phyloP scores from a whole-genome alignment of 2,113 vertebrate species.

The Pygoscelis adeliae region DNA sequence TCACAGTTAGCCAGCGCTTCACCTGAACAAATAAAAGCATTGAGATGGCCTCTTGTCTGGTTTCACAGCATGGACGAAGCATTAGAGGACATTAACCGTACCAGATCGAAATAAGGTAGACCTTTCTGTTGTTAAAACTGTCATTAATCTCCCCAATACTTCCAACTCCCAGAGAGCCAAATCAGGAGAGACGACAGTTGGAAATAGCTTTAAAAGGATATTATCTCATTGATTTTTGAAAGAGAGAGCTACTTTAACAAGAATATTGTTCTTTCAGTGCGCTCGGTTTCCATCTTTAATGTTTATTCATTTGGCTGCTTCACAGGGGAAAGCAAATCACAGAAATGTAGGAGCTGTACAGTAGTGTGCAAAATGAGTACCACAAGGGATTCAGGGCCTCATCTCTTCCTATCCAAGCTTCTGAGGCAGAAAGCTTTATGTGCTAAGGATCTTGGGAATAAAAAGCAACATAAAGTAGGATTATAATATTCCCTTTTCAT shows the following conservation, averaged over 20 bases:
- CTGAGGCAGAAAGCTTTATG: background rate
- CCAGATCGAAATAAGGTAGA: constrained; percentile 43
- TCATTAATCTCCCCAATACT: constrained; percentile 30
- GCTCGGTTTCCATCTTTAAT: background rate
- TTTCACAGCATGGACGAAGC: constrained; percentile 61
- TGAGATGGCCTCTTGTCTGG: background rate
- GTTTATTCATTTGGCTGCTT: constrained; percentile 27
- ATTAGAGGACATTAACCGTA: constrained; percentile 39
- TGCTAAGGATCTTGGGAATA: background rate
- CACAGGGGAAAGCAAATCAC: constrained; percentile 20
- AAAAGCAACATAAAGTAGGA: background rate
- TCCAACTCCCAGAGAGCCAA: constrained; percentile 39
- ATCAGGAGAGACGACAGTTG: background rate
- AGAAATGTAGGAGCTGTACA: background rate
- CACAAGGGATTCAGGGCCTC: background rate
- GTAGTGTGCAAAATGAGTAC: background rate
- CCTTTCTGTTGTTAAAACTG: constrained; percentile 39
- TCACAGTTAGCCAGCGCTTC: background rate
- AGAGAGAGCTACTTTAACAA: background rate
- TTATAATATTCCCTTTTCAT: background rate
- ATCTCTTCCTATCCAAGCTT: background rate
- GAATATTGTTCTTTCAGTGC: background rate
- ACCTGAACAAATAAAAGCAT: constrained; percentile 42
- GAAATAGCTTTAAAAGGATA: constrained; percentile 52
- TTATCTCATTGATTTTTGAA: constrained; percentile 58